Evolutionary conservation across 2,888 invertebrate species (phyloP), one percentile per base, ranked within the genome.

Genomic region (Escarpia spicata): DNA sequence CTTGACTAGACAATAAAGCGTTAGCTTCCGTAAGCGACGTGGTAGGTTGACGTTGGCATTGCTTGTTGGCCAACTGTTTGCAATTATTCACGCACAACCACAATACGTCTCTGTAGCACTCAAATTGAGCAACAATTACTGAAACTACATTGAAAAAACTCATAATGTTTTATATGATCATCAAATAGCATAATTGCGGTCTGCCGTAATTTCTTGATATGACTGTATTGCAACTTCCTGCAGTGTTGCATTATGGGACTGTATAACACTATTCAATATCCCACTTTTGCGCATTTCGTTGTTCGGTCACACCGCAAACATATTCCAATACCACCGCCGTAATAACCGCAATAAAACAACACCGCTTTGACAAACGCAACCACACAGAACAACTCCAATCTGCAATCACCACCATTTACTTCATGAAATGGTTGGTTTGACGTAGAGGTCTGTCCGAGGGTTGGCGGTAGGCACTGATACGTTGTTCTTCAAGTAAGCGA

Each of bases 401-500:
- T 90, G 90, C 10, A 31, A 43, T 90, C 90, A 90, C 19, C 43
- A 10, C 90, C 90, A 37, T 37, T 44, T 31, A 37, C 91, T 15
- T 43, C 37, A n/a, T 26, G 19, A 75, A 75, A 60, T 75, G 91
- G n/a, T 43, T 91, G 91, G 52, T 43, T 92, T 91, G 43, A 90
- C n/a, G 93, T 92, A 93, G 75, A 90, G 90, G n/a, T 31, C 31
- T 43, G 75, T 92, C 31, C 43, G 91, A 4, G 15, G 10, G 37
- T 91, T 92, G 43, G 75, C 45, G 15, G 92, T 91, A 26, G 75
- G 90, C n/a, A 12, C 37, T 31, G 92, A 92, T 19, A 93, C 91
- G 91, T 93, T 94, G 92, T 95, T 95, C 93, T 96, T 96, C 31
- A 96, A 94, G 93, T 96, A 95, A 75, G 95, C 95, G 92, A 96